A percentile compares a stretch with the other conserved stretches of the same genome.
Conservation (phyloP, 2,113 vertebrate species). For the Pheucticus melanocephalus region DNA sequence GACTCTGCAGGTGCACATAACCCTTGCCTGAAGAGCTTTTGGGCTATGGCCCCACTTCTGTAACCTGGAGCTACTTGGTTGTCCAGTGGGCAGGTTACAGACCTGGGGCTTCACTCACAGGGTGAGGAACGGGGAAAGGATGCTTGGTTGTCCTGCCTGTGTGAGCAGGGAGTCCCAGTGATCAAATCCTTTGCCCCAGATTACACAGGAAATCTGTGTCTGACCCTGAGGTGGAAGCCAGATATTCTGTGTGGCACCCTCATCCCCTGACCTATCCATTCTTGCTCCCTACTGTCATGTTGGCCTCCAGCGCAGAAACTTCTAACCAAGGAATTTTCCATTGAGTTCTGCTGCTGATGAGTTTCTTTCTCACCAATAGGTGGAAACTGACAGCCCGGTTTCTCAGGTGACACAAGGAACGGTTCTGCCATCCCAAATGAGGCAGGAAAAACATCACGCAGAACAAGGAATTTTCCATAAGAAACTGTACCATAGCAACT, state of each 20-base stretch:
- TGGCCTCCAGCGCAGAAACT: conserved; percentile 53
- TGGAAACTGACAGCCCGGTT: conserved; percentile 70
- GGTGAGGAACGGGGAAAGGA: background rate
- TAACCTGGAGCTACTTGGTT: background rate
- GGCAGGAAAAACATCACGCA: conserved; percentile 69
- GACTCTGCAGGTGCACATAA: background rate
- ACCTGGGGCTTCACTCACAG: background rate
- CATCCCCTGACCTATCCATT: background rate
- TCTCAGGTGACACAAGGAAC: conserved; percentile 70
- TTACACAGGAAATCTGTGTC: background rate
- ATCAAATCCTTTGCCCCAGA: background rate
- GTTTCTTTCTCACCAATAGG: conserved; percentile 73
- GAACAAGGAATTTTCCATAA: conserved; percentile 70
- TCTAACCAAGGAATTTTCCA: conserved; percentile 48
- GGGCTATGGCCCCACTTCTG: background rate
- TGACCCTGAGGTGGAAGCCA: background rate
- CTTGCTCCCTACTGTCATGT: background rate
- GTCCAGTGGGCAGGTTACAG: background rate
- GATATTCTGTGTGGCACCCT: background rate
- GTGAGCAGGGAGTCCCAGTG: background rate
- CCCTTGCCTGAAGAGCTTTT: conserved; percentile 16
- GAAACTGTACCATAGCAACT: conserved; percentile 67
- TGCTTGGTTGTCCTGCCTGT: background rate
- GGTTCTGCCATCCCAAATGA: conserved; percentile 69
- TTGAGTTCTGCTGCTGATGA: conserved; percentile 67